Evolutionary conservation across 2,113 vertebrate species (phyloP).

Genomic region (Bolborhynchus lineola): DNA sequence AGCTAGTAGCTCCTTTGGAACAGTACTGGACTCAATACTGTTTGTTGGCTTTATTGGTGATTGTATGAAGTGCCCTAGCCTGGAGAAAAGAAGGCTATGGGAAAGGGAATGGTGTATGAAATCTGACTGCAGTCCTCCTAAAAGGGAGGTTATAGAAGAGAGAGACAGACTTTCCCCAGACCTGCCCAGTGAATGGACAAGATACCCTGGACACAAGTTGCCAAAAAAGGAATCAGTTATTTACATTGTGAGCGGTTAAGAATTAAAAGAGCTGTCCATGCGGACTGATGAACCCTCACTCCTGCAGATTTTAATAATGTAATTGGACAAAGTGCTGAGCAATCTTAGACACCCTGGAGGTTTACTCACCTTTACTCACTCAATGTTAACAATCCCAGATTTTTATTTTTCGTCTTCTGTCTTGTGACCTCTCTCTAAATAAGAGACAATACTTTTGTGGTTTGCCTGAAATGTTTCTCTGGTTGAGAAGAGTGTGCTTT

Average conservation of each 20-base stretch:
- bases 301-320: neutral
- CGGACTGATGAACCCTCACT: neutral
- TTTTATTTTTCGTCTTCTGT: neutral
- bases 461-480: neutral
- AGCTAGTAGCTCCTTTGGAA: neutral
- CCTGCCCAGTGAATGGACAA: neutral
- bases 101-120: neutral
- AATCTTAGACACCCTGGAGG: neutral
- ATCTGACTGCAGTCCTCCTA: neutral
- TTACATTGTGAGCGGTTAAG: neutral
- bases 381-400: neutral
- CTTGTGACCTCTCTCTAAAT: neutral
- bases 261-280: neutral
- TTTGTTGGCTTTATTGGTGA: neutral
- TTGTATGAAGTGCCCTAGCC: neutral
- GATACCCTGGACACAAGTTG: neutral
- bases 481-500: neutral
- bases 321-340: neutral
- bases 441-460: neutral
- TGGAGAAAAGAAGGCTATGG: neutral
- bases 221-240: neutral
- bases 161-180: neutral
- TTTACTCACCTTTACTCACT: neutral
- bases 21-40: neutral
- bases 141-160: neutral